Conservation (phyloP, 2,797 vertebrate species). For the Leptodactylus fallax region DNA sequence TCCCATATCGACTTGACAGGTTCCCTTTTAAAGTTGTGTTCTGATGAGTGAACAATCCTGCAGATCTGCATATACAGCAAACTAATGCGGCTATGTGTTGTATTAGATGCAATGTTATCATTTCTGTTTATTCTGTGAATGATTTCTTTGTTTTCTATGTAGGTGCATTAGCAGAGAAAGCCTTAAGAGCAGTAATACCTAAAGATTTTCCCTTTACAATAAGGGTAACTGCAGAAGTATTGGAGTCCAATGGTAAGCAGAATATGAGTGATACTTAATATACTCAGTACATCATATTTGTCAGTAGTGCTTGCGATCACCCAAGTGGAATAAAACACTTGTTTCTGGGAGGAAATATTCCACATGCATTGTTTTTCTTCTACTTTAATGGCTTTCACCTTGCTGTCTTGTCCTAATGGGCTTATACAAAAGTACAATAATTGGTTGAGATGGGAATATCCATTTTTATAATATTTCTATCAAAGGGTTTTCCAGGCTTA, state of each 20-base stretch:
- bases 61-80: background rate
- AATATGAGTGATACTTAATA: too few relatives aligned
- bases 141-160: conserved; percentile 56
- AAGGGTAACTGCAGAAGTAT: conserved; percentile 94
- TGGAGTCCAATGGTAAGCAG: conserved; percentile 92
- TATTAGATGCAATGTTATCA: background rate
- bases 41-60: background rate
- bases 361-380: too few relatives aligned
- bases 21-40: background rate
- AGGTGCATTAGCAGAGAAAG: conserved; percentile 96
- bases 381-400: too few relatives aligned
- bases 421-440: too few relatives aligned
- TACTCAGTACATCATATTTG: too few relatives aligned
- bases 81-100: background rate
- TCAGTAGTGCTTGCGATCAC: background rate
- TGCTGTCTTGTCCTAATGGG: too few relatives aligned
- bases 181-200: conserved; percentile 90
- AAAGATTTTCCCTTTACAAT: conserved; percentile 96
- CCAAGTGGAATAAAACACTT: background rate
- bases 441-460: too few relatives aligned
- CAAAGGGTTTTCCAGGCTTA: too few relatives aligned
- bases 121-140: background rate
- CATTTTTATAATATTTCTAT: too few relatives aligned
- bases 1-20: background rate
- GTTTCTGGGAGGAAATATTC: background rate